Base-by-base conservation (phyloP, 2,797 vertebrate genomes). In the Chaetodon trifasciatus region DNA sequence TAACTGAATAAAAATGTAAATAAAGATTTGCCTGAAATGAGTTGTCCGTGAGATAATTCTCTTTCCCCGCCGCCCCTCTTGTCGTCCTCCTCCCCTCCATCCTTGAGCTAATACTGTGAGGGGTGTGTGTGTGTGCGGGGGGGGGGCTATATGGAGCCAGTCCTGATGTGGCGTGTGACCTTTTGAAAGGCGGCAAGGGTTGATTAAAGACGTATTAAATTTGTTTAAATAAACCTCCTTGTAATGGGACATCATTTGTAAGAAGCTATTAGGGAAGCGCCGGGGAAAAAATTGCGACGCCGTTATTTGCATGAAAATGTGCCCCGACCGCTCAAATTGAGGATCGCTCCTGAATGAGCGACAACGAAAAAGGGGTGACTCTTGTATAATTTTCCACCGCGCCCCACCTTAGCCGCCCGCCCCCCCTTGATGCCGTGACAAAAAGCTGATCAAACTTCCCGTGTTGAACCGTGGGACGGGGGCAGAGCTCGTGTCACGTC, bases 191-290 rank as follows among this genome's bases (percentile, higher is more conserved):
- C 96, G 95, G 96, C 95, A 85, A 89, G 88, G 81, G 89, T 99
- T 99, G 98, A 99, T 99, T 99, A 99, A 99, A 99, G 98, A 98
- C 97, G 96, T 98, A 98, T 99, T 99, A 99, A 98, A 98, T 99
- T 97, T 99, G 98, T 99, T 99, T 99, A 98, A 99, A 99, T 99
- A 99, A 99, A 99, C 97, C 97, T 97, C 96, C 96, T 97, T 98
- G 98, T 99, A 99, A 99, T 98, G 97, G 97, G 96, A 98, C 97
- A 97, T 99, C 97, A 99, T 99, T 99, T 99, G 98, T 99, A 98
- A 98, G 97, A 98, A 98, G 97, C 98, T 98, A 98, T 99, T 99
- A 99, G 96, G 94, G 96, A 69, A 96, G 96, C 94, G 97, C 96
- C 61, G 53, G 79, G 78, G 96, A 96, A 96, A 90, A 88, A 91